A percentile compares a stretch with the other conserved stretches of the same genome.
phyloP scores from a whole-genome alignment of 2,113 vertebrate species.

The Eleginops maclovinus region DNA sequence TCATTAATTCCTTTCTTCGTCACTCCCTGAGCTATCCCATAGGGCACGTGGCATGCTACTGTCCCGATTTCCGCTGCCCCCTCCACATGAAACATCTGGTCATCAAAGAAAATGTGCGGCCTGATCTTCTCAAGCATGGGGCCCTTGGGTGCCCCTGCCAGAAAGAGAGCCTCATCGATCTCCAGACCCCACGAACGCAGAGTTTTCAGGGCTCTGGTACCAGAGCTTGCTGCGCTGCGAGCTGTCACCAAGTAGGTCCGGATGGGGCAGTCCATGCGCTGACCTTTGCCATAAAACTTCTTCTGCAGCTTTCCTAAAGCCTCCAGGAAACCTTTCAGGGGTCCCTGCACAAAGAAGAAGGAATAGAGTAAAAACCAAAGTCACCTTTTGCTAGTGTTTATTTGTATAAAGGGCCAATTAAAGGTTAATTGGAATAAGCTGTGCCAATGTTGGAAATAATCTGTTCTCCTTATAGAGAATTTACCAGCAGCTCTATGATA shows the following conservation, averaged over 20 bases:
- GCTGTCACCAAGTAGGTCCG: constrained; percentile 96
- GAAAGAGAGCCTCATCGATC: constrained; percentile 93
- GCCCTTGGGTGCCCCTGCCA: constrained; percentile 94
- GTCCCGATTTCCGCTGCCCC: constrained; percentile 93
- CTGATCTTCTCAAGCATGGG: constrained; percentile 94
- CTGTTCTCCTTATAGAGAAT: background rate
- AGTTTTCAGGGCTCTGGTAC: constrained; percentile 92
- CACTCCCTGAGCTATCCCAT: constrained; percentile 87
- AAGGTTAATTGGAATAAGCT: background rate
- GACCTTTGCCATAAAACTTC: constrained; percentile 93
- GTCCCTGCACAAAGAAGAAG: constrained; percentile 83
- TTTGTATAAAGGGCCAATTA: background rate
- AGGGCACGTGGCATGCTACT: constrained; percentile 93
- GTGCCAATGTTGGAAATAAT: background rate
- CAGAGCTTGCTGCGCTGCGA: constrained; percentile 93
- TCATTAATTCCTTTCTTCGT: constrained; percentile 53
- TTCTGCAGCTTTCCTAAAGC: constrained; percentile 94
- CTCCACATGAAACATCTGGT: constrained; percentile 97
- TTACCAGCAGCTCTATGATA: background rate
- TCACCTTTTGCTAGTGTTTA: background rate
- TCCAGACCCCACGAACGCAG: constrained; percentile 96
- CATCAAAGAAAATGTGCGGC: constrained; percentile 96
- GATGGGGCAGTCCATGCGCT: constrained; percentile 93
- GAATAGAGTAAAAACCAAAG: background rate
- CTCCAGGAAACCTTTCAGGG: constrained; percentile 94